Conservation (phyloP, 2,113 vertebrate genomes). For the Dicaeum eximium region DNA sequence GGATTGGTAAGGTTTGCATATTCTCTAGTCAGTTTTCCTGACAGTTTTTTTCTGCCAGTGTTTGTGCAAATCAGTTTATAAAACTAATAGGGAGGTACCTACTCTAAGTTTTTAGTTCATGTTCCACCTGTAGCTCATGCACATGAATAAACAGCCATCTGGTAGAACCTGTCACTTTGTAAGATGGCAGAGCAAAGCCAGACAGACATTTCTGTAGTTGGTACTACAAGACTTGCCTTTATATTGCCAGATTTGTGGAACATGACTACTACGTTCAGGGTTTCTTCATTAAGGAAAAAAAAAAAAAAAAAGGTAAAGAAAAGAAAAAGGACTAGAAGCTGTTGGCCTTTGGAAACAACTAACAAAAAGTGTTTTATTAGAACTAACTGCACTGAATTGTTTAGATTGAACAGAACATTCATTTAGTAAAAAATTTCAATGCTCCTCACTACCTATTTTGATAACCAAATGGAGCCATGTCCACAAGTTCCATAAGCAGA, state of each 20-base stretch:
- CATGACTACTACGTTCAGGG: background rate
- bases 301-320: background rate
- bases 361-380: background rate
- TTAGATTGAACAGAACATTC: background rate
- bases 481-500: background rate
- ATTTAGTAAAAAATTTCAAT: background rate
- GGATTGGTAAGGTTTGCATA: background rate
- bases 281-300: background rate
- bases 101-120: background rate
- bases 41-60: background rate
- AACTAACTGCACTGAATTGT: background rate
- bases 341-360: background rate
- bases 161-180: background rate
- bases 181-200: background rate
- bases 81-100: background rate
- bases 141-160: background rate
- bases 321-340: background rate
- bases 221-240: background rate
- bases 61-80: background rate
- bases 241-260: background rate
- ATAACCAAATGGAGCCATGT: background rate
- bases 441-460: background rate
- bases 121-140: background rate
- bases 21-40: background rate
- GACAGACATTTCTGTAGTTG: background rate